Conservation (phyloP, 2,113 vertebrate species). For the Actenoides lindsayi region DNA sequence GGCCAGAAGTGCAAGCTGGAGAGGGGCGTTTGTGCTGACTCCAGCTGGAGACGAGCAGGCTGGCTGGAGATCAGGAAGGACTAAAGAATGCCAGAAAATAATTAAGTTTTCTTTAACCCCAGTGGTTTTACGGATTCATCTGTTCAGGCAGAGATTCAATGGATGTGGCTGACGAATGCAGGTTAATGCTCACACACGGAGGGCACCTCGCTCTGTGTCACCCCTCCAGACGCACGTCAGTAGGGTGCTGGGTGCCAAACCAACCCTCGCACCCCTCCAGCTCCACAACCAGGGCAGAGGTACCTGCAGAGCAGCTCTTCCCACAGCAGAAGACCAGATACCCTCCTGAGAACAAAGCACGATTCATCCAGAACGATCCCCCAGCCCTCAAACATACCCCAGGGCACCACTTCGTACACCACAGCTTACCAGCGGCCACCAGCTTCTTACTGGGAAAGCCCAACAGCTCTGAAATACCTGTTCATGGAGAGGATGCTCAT, state of each 20-base stretch:
- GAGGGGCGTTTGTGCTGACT: neutral
- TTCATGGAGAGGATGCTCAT: neutral
- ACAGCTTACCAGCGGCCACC: neutral
- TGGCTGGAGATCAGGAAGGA: neutral
- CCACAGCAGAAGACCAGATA: neutral
- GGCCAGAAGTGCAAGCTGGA: neutral
- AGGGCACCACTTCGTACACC: neutral
- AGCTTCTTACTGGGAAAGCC: neutral
- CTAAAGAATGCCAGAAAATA: neutral
- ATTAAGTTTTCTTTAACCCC: neutral
- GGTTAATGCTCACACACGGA: neutral
- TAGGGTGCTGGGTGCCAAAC: neutral
- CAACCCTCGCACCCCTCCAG: neutral
- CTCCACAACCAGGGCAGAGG: fast-evolving
- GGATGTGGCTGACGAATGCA: neutral
- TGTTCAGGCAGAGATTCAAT: neutral
- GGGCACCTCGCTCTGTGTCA: neutral
- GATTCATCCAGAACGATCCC: neutral
- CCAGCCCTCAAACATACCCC: neutral
- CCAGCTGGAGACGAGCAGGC: neutral
- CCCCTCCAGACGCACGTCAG: neutral
- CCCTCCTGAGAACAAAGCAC: neutral
- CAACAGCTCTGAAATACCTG: neutral
- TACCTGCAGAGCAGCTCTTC: neutral
- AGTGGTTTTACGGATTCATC: neutral